Evolutionary conservation across 2,113 vertebrate species (phyloP), one percentile per base, ranked within the genome.

Genomic region (Platichthys flesus): DNA sequence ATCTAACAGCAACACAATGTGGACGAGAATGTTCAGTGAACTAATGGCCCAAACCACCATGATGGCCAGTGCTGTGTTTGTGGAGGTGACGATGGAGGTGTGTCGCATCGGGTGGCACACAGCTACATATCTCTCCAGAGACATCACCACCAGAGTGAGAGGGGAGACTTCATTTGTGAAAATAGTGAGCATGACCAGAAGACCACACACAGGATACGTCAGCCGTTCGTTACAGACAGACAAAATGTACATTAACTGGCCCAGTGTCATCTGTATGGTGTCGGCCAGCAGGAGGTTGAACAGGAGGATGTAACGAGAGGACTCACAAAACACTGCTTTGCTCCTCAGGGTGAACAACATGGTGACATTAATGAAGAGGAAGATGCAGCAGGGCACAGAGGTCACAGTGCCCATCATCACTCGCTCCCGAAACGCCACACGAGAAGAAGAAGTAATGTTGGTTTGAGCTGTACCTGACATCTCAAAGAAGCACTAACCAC

Each of bases 91-190:
- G 28, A 93, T 51, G 37, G 37, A 23, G 37, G 83, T 35, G 28
- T 93, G 86, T 8, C 87, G 87, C 61, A 94, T 86, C 4, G 93
- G 93, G 67, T 71, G 82, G 23, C 91, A 91, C 49, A 93, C 89
- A 15, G 93, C 93, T 35, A 89, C 83, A 20, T 79, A 93, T 4
- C 90, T 83, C 83, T 93, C 93, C 71, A 93, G 28, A 15, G 89
- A 91, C 91, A 93, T 93, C 61, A 90, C 40, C 26, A 89, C 80
- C 64, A 93, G 71, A 2, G 74, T 93, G n/a, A 93, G 82, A 16
- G 91, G 92, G 4, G 90, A 90, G 4, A 85, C 47, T 0, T 20
- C 28, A 5, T 1, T 57, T 0, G 78, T 74, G 7, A 84, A 37
- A 0, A 1, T 9, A 1, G 59, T 0, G 0, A 88, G 3, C 66